Conservation (phyloP, 1,140 invertebrate genomes). For the Potamilus streckersoni region DNA sequence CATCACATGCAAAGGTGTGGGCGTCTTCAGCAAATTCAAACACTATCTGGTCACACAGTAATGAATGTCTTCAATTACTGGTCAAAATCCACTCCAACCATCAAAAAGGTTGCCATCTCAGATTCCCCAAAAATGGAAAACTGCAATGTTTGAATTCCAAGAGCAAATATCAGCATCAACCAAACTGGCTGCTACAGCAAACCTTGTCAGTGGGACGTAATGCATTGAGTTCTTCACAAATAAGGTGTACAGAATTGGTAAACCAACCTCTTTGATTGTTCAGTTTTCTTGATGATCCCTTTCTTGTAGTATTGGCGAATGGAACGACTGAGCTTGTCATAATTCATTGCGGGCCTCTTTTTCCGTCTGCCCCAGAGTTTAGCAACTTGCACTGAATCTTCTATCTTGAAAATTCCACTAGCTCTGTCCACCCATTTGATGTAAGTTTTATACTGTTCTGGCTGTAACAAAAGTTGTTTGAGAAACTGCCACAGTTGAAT, state of each 20-base stretch:
- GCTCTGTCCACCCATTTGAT: conserved; percentile 95
- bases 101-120: too few relatives aligned
- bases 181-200: too few relatives aligned
- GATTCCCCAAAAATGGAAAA: too few relatives aligned
- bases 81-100: too few relatives aligned
- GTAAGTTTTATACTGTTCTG: conserved; percentile 88
- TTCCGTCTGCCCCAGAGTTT: conserved; percentile 96
- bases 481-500: conserved; percentile 99
- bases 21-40: too few relatives aligned
- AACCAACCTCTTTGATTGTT: conserved; percentile 95
- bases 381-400: conserved; percentile 96
- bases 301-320: conserved; percentile 99
- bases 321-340: conserved; percentile 97
- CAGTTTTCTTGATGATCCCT: conserved; percentile 99
- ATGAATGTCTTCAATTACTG: too few relatives aligned
- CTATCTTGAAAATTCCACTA: conserved; percentile 95
- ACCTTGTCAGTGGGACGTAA: too few relatives aligned
- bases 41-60: too few relatives aligned
- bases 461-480: conserved; percentile 91
- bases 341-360: conserved; percentile 99
- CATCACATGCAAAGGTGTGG: too few relatives aligned
- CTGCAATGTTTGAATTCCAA: too few relatives aligned
- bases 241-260: conserved; percentile 90
- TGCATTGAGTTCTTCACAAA: too few relatives aligned
- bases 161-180: too few relatives aligned